These are phyloP conservation scores for Ladona fulva DNA, from an alignment of 1,140 invertebrate genomes.

Conservation along the genomic window DNA sequence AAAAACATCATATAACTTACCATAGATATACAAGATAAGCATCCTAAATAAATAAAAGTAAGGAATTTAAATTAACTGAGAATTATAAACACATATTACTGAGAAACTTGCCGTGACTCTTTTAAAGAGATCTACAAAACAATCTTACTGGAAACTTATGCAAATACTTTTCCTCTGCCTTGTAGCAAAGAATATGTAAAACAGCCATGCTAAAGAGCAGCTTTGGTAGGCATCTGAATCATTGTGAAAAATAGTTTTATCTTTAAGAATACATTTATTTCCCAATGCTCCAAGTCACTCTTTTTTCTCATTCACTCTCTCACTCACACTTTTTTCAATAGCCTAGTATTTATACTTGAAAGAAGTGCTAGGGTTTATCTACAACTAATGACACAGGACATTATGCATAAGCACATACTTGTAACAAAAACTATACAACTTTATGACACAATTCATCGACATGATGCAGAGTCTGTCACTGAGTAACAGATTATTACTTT, in stretches of 20 bases:
- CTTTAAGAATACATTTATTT: not conserved
- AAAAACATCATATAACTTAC: not conserved
- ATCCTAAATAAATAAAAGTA: not conserved
- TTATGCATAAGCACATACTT: not conserved
- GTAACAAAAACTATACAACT: not conserved
- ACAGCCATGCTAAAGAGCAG: not conserved
- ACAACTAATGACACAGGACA: not conserved
- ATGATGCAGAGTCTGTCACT: not conserved
- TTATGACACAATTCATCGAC: not conserved
- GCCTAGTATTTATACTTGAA: not conserved
- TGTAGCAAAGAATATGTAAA: not conserved
- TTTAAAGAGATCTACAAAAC: not conserved
- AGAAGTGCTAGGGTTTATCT: not conserved
- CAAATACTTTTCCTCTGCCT: constrained; percentile 1
- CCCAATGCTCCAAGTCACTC: not conserved
- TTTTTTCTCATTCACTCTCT: not conserved
- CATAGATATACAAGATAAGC: not conserved
- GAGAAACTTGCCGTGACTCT: not conserved
- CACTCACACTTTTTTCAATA: not conserved
- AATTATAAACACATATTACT: not conserved
- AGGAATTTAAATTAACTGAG: not conserved
- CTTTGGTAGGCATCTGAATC: not conserved
- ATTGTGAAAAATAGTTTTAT: not conserved
- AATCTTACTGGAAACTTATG: not conserved
- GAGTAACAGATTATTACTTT: constrained; percentile 32